Evolutionary conservation across 2,113 vertebrate genomes (phyloP), one percentile per base, ranked within the genome.

Genomic region (Phalacrocorax pelagicus): DNA sequence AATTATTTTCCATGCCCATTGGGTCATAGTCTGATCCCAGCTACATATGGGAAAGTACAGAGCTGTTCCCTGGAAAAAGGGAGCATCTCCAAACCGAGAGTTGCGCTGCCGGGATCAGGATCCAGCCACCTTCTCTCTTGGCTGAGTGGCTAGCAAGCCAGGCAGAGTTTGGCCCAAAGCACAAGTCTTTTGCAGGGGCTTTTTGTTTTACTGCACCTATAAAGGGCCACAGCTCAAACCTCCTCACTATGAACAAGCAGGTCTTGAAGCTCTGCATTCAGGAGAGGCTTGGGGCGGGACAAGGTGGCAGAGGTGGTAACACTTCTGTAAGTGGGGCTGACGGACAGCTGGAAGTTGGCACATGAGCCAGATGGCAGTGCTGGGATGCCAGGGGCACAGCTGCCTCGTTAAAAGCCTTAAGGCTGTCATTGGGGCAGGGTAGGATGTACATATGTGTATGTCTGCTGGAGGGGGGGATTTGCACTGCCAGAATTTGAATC

Each of bases 241-340:
- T 65, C 32, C 58, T 26, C 10, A 1, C 51, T 42, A 0, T 14
- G 58, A 85, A 7, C 38, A 38, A 29, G 9, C 30, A 34, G 42
- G 9, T 63, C 66, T 38, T 32, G 67, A 51, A 26, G 23, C 54
- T 90, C 40, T 40, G 58, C 1, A 2, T 34, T 34, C 1, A 2
- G 66, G 65, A 44, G 46, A 40, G 82, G 22, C 38, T 21, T 34
- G 6, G 22, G 71, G 38, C 38, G 63, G 16, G 9, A 15, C 10
- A 0, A 1, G 51, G 30, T 14, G 32, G 12, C 34, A 27, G 58
- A 65, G 65, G 40, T 0, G 0, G 55, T 44, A 30, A 14, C 12
- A 0, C 3, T 14, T 20, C 16, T 40, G 34, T 11, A 7, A 9
- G 20, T 15, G 44, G 57, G 75, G 23, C 46, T 85, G 30, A 2